Percentiles rank a stretch among this genome's conserved stretches.
phyloP scores from a whole-genome alignment of 2,888 invertebrate genomes.

The Eupithecia tripunctaria region DNA sequence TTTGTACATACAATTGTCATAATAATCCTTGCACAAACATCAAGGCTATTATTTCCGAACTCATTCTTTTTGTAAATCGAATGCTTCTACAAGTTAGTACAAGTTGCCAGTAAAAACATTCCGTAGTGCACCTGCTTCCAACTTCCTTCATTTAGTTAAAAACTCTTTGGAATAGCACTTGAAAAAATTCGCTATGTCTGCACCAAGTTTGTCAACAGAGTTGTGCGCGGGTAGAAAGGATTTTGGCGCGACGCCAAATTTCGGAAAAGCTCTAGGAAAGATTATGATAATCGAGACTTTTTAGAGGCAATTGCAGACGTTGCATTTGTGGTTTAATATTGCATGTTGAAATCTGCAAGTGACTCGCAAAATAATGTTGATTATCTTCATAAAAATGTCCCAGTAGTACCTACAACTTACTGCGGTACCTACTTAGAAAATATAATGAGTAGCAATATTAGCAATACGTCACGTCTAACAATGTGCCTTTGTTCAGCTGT shows the following conservation, averaged over 20 bases:
- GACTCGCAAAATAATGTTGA: not conserved
- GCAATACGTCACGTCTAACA: too few species aligned
- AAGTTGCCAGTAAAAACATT: conserved; percentile 25
- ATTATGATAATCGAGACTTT: conserved; percentile 16
- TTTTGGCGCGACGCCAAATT: conserved; percentile 11
- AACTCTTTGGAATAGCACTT: conserved; percentile 34
- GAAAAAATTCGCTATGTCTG: conserved; percentile 33
- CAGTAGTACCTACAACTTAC: too few species aligned
- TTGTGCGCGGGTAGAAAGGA: conserved; percentile 12
- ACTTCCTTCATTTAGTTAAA: conserved; percentile 42
- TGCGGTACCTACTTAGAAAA: too few species aligned
- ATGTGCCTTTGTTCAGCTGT: too few species aligned
- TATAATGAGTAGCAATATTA: too few species aligned
- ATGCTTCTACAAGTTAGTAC: conserved; percentile 5
- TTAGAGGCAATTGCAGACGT: not conserved
- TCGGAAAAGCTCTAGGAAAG: conserved; percentile 8
- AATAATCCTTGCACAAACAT: not conserved
- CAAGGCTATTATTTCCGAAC: not conserved
- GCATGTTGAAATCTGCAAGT: not conserved
- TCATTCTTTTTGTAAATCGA: conserved; percentile 8
- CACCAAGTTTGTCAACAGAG: conserved; percentile 21
- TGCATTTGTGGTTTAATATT: not conserved
- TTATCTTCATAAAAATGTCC: not conserved
- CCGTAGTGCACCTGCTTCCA: conserved; percentile 32
- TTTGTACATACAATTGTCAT: too few species aligned